A percentile compares a stretch with the other conserved stretches of the same genome.
These are phyloP conservation scores for Hystrix cristata DNA, from an alignment of 2,113 vertebrate genomes.

Conservation along the genomic window DNA sequence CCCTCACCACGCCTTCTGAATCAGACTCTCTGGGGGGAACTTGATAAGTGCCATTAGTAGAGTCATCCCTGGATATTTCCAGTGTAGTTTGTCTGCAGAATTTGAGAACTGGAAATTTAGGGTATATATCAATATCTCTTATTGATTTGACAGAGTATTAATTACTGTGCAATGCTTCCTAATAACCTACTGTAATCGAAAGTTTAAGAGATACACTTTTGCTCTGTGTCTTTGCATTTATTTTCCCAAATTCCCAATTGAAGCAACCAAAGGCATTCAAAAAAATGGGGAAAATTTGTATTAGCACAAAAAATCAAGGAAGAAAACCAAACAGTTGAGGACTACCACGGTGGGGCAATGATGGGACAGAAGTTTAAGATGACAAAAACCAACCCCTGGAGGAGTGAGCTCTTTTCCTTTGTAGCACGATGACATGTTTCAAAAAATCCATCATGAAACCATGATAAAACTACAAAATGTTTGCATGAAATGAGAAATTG, in stretches of 20 bases:
- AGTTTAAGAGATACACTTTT: background rate
- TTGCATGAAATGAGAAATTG: background rate
- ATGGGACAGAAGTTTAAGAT: background rate
- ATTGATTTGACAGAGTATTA: background rate
- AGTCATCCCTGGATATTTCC: background rate
- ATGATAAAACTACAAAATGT: background rate
- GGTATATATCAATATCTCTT: background rate
- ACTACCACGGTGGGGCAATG: background rate
- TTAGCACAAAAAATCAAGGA: background rate
- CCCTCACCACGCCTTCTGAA: background rate
- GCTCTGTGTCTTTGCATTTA: background rate
- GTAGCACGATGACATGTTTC: background rate
- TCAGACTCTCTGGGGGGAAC: background rate
- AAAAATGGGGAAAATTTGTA: background rate
- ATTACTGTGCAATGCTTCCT: background rate
- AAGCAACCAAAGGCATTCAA: background rate
- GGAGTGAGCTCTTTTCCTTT: background rate
- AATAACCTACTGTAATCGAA: background rate
- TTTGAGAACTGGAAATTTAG: constrained; percentile 6
- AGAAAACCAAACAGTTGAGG: background rate
- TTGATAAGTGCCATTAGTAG: background rate
- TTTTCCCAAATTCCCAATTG: background rate
- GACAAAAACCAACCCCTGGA: background rate
- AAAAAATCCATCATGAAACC: background rate
- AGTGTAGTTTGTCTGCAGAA: background rate